These are phyloP conservation scores for Mystacornis crossleyi DNA, from an alignment of 2,113 vertebrate species.

Conservation along the genomic window DNA sequence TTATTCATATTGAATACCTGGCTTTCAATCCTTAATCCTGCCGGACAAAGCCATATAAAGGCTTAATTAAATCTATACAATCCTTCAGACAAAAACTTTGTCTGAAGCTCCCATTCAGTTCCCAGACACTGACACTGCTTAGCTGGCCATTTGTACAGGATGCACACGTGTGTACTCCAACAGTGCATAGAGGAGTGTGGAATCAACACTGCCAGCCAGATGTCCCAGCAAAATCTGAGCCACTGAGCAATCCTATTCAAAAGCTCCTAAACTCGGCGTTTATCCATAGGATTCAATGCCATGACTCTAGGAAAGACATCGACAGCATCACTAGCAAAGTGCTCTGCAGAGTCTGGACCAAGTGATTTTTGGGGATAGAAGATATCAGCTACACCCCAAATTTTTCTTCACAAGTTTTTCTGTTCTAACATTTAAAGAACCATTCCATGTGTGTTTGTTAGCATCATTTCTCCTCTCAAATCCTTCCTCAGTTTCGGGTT, in stretches of 20 bases:
- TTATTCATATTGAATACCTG: neutral
- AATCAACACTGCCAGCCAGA: neutral
- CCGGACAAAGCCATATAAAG: neutral
- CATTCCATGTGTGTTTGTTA: neutral
- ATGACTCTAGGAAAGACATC: neutral
- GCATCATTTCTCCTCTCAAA: neutral
- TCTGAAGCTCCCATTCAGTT: neutral
- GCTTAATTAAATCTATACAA: neutral
- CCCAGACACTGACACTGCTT: neutral
- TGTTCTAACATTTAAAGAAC: neutral
- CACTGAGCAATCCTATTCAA: neutral
- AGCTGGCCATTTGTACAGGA: neutral
- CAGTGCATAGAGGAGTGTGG: neutral
- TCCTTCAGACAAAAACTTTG: neutral
- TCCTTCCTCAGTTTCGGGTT: neutral
- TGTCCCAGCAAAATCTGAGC: neutral
- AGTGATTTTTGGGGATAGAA: neutral
- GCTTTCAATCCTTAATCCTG: neutral
- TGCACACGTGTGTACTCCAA: neutral
- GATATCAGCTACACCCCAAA: neutral
- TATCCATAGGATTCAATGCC: neutral
- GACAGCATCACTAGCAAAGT: neutral
- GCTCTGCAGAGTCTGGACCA: neutral
- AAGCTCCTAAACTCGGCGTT: neutral
- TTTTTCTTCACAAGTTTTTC: neutral